These are phyloP conservation scores for Pocota personata DNA, from an alignment of 2,888 invertebrate genomes.

Conservation along the genomic window DNA sequence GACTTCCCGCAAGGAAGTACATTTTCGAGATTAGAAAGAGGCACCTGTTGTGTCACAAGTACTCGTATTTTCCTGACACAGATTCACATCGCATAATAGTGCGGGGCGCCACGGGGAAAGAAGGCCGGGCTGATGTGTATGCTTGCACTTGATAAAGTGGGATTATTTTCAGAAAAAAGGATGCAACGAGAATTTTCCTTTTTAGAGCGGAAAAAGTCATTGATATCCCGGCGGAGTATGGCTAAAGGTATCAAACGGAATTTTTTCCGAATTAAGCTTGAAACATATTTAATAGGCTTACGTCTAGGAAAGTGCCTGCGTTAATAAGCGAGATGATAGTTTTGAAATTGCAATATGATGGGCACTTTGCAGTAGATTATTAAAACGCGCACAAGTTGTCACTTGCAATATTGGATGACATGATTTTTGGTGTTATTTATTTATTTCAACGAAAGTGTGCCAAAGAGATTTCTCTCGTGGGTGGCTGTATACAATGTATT, in stretches of 20 bases:
- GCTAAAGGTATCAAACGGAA: slow-evolving; percentile 25
- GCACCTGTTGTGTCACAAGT: slow-evolving; percentile 65
- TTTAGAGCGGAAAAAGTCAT: slow-evolving; percentile 25
- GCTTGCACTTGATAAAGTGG: slow-evolving; percentile 61
- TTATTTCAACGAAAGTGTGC: too few species aligned
- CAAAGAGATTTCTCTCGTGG: too few species aligned
- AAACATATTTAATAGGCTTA: slow-evolving; percentile 28
- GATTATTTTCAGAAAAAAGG: slow-evolving; percentile 49
- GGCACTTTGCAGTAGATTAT: background rate
- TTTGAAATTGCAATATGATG: background rate
- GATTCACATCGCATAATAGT: background rate
- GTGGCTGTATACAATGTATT: too few species aligned
- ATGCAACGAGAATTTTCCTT: slow-evolving; percentile 33
- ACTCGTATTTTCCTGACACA: slow-evolving; percentile 52
- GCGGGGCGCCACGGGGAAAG: background rate
- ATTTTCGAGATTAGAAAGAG: slow-evolving; percentile 63
- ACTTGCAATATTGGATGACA: too few species aligned
- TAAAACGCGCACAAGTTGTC: too few species aligned
- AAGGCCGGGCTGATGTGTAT: background rate
- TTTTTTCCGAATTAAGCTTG: slow-evolving; percentile 24
- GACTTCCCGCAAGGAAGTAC: slow-evolving; percentile 55
- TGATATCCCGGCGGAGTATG: slow-evolving; percentile 53
- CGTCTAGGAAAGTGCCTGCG: background rate
- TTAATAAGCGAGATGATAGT: background rate
- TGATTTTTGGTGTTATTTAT: too few species aligned